Evolutionary conservation across 2,888 invertebrate species (phyloP), one percentile per base, ranked within the genome.

Genomic region (Athalia rosae): DNA sequence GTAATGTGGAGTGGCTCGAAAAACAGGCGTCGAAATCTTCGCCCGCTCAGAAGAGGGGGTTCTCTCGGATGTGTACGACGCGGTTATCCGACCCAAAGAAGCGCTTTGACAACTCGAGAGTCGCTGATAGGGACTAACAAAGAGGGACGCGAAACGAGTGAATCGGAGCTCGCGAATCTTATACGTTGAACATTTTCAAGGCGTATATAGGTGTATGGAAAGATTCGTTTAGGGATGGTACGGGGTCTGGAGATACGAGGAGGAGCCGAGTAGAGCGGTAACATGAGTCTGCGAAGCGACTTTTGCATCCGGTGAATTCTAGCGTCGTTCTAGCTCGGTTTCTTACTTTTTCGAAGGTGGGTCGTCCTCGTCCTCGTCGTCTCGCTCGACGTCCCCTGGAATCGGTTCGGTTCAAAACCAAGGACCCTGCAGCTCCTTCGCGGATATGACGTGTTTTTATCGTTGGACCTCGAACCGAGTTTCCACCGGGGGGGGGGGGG

Each of bases 361-460:
- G 41, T 11, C 41, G 43, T 71, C 67, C n/a, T 4, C 41, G 45
- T 7, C 41, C 61, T 61, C 11, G 59, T 15, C 59, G 13, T 59
- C 59, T 13, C 11, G 7, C 7, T n/a, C n/a, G 53, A 48, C 7
- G 67, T n/a, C 9, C 64, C 64, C 15, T 28, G 53, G 45, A 50
- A 67, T 67, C 67, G 67, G 67, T 71, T 71, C 45, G 56, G 56
- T 56, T 71, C 71, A 58, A 58, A n/a, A 58, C 71, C 28, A 58
- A 58, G 45, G 45, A 58, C 71, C 58, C 56, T 67, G 67, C 53
- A 45, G 47, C 80, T 67, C 78, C 77, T 61, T 80, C 81, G 79
- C 85, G 85, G 85, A 87, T 86, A 85, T 82, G 84, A 85, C 85
- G 84, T 83, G 84, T 84, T 85, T 87, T 86, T 86, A 87, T 87